Percentiles rank a stretch among this genome's conserved stretches.
Conservation (phyloP, 2,888 invertebrate species). For the Smittia sp. region DNA sequence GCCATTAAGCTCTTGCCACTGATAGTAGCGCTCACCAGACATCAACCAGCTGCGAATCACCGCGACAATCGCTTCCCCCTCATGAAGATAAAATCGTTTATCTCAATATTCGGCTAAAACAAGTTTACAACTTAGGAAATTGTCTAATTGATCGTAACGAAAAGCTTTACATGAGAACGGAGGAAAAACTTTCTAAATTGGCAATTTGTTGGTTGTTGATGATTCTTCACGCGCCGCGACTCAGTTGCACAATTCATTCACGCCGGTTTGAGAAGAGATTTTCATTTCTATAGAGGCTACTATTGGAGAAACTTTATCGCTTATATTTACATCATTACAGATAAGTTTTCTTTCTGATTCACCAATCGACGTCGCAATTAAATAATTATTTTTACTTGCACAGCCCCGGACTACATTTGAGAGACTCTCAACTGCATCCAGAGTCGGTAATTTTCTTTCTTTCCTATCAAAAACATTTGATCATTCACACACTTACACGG, state of each 20-base stretch:
- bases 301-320: conserved; percentile 1
- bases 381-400: not conserved
- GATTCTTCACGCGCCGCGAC: not conserved
- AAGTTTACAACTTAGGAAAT: not conserved
- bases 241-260: not conserved
- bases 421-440: too few relatives aligned
- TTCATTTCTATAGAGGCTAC: not conserved
- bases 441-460: not conserved
- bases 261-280: not conserved
- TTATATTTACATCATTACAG: conserved; percentile 7
- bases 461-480: not conserved
- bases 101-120: too few relatives aligned
- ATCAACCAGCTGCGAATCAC: too few relatives aligned
- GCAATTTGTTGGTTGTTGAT: not conserved
- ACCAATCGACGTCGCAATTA: not conserved
- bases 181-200: not conserved
- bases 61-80: too few relatives aligned
- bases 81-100: too few relatives aligned
- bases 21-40: too few relatives aligned
- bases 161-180: not conserved
- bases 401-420: not conserved
- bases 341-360: not conserved
- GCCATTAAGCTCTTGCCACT: too few relatives aligned
- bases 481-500: not conserved
- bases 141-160: conserved; percentile 2